These are phyloP conservation scores for Girardinus metallicus DNA, from an alignment of 2,797 vertebrate species.

Conservation along the genomic window DNA sequence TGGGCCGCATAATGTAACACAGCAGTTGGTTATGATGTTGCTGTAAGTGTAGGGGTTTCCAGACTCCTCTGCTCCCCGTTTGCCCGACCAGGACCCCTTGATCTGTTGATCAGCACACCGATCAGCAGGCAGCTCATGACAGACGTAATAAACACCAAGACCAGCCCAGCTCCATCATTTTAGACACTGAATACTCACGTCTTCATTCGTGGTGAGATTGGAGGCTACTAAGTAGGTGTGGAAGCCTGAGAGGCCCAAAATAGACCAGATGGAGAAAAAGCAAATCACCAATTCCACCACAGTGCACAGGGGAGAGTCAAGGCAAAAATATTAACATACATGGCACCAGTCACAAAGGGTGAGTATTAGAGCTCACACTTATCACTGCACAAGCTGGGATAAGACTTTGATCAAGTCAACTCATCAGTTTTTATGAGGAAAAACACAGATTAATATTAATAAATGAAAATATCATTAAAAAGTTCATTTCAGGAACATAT, in stretches of 20 bases:
- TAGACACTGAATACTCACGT: slow-evolving; percentile 81
- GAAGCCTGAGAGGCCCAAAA: slow-evolving; percentile 98
- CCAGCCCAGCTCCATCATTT: neutral
- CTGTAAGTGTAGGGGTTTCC: slow-evolving; percentile 96
- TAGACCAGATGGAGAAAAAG: slow-evolving; percentile 98
- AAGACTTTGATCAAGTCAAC: neutral
- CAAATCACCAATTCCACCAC: slow-evolving; percentile 95
- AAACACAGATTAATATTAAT: neutral
- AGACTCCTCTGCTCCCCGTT: slow-evolving; percentile 87
- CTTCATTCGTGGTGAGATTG: slow-evolving; percentile 97
- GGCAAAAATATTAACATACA: slow-evolving; percentile 58
- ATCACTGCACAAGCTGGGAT: neutral
- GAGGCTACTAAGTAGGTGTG: slow-evolving; percentile 98
- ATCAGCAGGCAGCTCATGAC: neutral
- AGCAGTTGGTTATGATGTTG: slow-evolving; percentile 93
- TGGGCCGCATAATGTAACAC: slow-evolving; percentile 91
- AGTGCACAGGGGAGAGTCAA: slow-evolving; percentile 83
- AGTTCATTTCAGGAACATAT: neutral
- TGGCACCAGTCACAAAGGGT: neutral
- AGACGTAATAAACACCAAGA: neutral
- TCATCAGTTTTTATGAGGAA: neutral
- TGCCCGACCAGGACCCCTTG: slow-evolving; percentile 95
- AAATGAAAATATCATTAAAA: neutral
- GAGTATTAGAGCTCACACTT: neutral
- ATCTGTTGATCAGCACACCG: slow-evolving; percentile 79